Conservation (phyloP, 2,797 vertebrate species). For the Botia kubotai region DNA sequence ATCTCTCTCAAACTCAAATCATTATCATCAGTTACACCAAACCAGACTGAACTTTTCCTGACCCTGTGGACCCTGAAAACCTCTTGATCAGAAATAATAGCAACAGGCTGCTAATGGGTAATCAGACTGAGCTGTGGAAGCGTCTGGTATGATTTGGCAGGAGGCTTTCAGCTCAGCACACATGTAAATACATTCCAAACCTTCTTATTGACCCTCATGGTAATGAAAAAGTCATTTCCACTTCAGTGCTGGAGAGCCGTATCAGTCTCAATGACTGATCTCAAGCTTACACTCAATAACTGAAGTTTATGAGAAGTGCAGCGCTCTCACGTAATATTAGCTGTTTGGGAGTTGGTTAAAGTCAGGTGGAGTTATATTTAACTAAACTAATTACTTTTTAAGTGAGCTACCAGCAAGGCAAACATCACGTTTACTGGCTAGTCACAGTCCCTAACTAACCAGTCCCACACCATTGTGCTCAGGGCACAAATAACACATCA, state of each 20-base stretch:
- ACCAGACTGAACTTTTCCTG: constrained; percentile 72
- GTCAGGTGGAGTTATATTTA: too few species aligned
- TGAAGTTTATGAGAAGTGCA: constrained; percentile 9
- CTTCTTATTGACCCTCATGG: constrained; percentile 64
- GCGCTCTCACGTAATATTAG: too few species aligned
- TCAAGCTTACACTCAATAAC: constrained; percentile 61
- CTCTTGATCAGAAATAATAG: constrained; percentile 77
- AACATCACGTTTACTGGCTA: too few species aligned
- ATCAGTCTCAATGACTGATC: constrained; percentile 37
- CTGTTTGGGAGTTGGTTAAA: too few species aligned
- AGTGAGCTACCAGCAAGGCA: too few species aligned
- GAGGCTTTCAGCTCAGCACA: constrained; percentile 67
- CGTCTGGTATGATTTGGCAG: constrained; percentile 68
- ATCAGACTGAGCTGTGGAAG: constrained; percentile 70
- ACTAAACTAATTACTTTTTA: too few species aligned
- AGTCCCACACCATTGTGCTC: too few species aligned
- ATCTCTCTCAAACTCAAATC: constrained; percentile 20
- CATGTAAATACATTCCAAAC: constrained; percentile 68
- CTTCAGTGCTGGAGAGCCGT: constrained; percentile 47
- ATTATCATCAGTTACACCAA: constrained; percentile 33
- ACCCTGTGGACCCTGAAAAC: constrained; percentile 73
- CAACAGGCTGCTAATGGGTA: constrained; percentile 71
- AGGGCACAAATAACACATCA: too few species aligned
- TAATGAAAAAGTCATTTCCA: constrained; percentile 60
- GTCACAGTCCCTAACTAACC: too few species aligned